Evolutionary conservation across 2,113 vertebrate genomes (phyloP), one percentile per base, ranked within the genome.

Genomic region (Polypterus senegalus): DNA sequence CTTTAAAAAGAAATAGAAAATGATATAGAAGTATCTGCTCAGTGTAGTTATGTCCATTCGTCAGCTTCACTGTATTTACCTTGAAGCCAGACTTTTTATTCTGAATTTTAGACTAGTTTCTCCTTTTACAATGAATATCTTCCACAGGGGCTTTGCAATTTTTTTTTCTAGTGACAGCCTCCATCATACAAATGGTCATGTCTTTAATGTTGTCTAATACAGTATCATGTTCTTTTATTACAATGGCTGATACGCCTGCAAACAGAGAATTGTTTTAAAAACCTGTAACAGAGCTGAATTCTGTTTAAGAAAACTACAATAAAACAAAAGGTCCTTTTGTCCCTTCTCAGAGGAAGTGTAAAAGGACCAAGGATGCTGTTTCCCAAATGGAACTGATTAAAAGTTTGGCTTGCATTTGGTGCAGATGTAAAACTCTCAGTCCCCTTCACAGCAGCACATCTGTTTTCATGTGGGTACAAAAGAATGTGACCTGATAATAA

Each of bases 321-420:
- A 47, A 48, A 46, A 68, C 63, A 68, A 68, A 68, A 59, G 63
- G 6, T 49, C 67, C 62, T 65, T 68, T 63, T 68, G 54, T 68
- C 48, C 57, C 47, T 59, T 60, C 43, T 47, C 58, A 5, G 1
- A 9, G 52, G 47, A 58, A 57, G 52, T 49, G 7, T 43, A 46
- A 54, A 55, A 61, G 5, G 45, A 7, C 10, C 52, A 46, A n/a
- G 51, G 58, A 56, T 58, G 6, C 27, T 58, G 56, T 9, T 58
- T 58, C 46, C 60, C 54, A 46, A 46, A 61, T 51, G 7, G 45
- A 43, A 11, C 47, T 66, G 65, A 62, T 48, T 62, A 49, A 62
- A 62, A 46, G 4, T 5, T 10, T 51, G 11, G 61, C 51, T 53
- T 45, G 51, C 47, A 45, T n/a, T 47, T 52, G 47, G 61, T 54